These are phyloP conservation scores for Cryptus armator DNA, from an alignment of 2,888 invertebrate species.

Conservation along the genomic window DNA sequence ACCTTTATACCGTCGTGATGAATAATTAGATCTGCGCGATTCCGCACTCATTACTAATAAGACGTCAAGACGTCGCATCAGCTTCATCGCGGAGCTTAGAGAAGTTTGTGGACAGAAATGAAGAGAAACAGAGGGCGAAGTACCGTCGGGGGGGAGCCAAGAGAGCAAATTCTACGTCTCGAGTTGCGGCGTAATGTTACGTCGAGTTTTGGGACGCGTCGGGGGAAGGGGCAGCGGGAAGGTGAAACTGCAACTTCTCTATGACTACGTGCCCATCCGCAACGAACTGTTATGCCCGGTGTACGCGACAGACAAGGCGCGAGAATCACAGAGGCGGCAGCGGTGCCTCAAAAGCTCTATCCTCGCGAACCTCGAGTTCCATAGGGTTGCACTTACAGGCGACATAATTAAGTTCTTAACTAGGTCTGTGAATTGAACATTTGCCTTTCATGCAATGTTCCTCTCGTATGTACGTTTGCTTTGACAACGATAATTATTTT, in stretches of 20 bases:
- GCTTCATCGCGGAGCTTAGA: background rate
- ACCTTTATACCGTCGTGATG: background rate
- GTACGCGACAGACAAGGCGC: background rate
- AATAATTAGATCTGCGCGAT: background rate
- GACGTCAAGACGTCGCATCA: slow-evolving; percentile 11
- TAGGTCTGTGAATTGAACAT: slow-evolving; percentile 37
- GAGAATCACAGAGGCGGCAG: background rate
- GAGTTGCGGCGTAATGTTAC: slow-evolving; percentile 23
- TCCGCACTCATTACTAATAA: slow-evolving; percentile 25
- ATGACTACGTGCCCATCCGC: background rate
- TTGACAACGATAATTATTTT: background rate
- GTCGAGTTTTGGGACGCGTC: slow-evolving; percentile 22
- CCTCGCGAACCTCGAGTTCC: background rate
- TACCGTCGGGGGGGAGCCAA: background rate
- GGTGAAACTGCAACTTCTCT: slow-evolving; percentile 1
- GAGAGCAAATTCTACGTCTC: slow-evolving; percentile 25
- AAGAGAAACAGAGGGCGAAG: background rate
- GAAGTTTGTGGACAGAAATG: slow-evolving; percentile 12
- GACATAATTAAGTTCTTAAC: slow-evolving; percentile 57
- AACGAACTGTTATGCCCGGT: background rate
- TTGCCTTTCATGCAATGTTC: slow-evolving; percentile 28
- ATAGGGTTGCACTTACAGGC: background rate
- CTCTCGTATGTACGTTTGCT: background rate
- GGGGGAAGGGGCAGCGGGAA: background rate
- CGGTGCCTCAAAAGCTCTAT: slow-evolving; percentile 12